Evolutionary conservation across 2,797 vertebrate genomes (phyloP).

Genomic region (Ceryle rudis): DNA sequence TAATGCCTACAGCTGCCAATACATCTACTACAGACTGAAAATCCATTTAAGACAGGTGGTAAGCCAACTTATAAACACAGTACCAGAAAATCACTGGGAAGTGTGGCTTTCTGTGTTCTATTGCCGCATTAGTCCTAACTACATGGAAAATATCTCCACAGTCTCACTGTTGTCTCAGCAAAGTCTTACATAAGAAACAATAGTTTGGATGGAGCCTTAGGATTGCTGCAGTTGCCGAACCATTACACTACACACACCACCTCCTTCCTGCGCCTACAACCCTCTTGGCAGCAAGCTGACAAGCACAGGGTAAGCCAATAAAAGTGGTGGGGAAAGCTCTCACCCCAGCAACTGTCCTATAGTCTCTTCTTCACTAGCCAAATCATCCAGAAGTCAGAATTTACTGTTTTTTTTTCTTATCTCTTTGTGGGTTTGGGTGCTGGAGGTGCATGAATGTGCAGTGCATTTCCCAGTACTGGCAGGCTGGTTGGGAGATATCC

Average conservation of each 20-base stretch:
- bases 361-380: background rate
- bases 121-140: background rate
- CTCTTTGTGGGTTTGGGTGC: background rate
- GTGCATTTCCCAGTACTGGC: background rate
- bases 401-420: background rate
- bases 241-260: background rate
- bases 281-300: background rate
- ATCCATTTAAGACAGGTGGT: background rate
- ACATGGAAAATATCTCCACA: background rate
- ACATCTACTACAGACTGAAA: background rate
- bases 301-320: background rate
- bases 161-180: background rate
- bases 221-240: background rate
- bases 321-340: background rate
- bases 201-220: background rate
- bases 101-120: background rate
- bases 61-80: background rate
- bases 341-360: background rate
- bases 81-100: background rate
- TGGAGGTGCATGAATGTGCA: background rate
- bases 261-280: background rate
- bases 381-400: background rate
- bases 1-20: background rate
- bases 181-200: background rate
- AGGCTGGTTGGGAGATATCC: background rate